Percentiles rank a stretch among this genome's conserved stretches.
These are phyloP conservation scores for Hemistola chrysoprasaria DNA, from an alignment of 2,888 invertebrate species.

Conservation along the genomic window DNA sequence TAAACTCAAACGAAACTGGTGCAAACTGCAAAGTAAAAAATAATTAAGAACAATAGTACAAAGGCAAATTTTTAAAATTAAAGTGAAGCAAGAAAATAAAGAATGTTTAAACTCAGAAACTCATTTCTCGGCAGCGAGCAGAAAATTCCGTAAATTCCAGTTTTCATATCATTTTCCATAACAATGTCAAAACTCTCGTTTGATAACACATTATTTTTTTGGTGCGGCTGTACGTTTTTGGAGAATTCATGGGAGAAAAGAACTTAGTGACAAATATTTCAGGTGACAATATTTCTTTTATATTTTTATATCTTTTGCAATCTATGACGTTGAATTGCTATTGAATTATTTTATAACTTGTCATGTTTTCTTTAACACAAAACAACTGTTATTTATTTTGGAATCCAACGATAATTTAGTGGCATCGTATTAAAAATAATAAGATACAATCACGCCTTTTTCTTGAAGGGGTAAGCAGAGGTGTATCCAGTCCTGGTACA, in stretches of 20 bases:
- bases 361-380: too few species aligned
- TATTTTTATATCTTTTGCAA: too few species aligned
- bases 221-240: conserved; percentile 32
- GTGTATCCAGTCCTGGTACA: too few species aligned
- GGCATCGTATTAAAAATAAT: too few species aligned
- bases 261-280: too few species aligned
- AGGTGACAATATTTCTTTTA: too few species aligned
- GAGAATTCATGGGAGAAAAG: conserved; percentile 1
- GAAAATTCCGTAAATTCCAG: conserved; percentile 55
- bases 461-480: too few species aligned
- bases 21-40: conserved; percentile 20
- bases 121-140: conserved; percentile 53
- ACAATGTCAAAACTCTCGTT: conserved; percentile 58
- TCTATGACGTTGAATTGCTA: too few species aligned
- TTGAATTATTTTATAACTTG: too few species aligned
- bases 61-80: conserved; percentile 56
- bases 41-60: conserved; percentile 43
- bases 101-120: conserved; percentile 59
- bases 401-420: too few species aligned
- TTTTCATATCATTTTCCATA: conserved; percentile 61
- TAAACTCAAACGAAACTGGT: conserved; percentile 4
- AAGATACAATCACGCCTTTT: too few species aligned
- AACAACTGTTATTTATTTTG: too few species aligned
- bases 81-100: conserved; percentile 50
- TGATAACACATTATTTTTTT: conserved; percentile 49